phyloP scores from a whole-genome alignment of 2,113 vertebrate genomes.

The Scolopax mira region DNA sequence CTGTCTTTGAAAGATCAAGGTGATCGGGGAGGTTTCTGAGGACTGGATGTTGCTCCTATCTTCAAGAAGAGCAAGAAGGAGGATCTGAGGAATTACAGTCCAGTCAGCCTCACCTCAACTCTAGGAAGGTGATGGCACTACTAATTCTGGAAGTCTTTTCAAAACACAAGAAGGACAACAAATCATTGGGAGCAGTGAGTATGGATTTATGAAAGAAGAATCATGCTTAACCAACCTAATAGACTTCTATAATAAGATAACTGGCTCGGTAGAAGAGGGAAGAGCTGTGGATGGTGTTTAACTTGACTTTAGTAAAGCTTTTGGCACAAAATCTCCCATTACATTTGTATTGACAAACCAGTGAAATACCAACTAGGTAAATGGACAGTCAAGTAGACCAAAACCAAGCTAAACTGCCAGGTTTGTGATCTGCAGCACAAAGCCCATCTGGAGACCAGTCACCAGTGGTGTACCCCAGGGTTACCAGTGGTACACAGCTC shows the following conservation, averaged over 20 bases:
- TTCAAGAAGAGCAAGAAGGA: neutral
- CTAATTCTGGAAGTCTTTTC: neutral
- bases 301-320: neutral
- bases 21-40: neutral
- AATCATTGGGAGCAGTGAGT: neutral
- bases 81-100: neutral
- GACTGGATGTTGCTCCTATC: neutral
- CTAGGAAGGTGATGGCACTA: neutral
- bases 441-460: neutral
- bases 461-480: neutral
- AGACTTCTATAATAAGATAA: neutral
- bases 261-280: neutral
- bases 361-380: neutral
- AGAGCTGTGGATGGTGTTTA: neutral
- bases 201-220: neutral
- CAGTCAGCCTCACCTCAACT: neutral
- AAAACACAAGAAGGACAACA: neutral
- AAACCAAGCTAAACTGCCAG: neutral
- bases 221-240: neutral
- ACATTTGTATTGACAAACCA: neutral
- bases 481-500: no score
- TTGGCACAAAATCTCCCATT: neutral
- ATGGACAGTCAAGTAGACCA: neutral
- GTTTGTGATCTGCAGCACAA: neutral
- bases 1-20: neutral